These are phyloP conservation scores for Barypeithes pellucidus DNA, from an alignment of 2,888 invertebrate species.

Conservation along the genomic window DNA sequence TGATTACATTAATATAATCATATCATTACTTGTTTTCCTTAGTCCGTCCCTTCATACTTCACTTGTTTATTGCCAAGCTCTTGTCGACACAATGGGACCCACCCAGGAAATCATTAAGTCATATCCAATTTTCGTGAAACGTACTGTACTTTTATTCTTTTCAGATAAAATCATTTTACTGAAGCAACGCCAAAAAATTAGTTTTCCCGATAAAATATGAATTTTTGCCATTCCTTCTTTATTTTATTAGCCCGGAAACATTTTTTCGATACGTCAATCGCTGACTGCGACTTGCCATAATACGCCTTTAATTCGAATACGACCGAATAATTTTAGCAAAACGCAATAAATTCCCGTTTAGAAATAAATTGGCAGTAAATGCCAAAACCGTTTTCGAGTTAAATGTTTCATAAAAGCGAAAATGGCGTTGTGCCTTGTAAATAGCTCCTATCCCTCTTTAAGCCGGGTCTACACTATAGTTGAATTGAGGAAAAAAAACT, in stretches of 20 bases:
- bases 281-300: background rate
- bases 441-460: background rate
- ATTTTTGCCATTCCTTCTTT: background rate
- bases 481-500: background rate
- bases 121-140: too few species aligned
- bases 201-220: too few species aligned
- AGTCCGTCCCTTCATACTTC: too few species aligned
- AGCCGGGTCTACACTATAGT: background rate
- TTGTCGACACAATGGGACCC: too few species aligned
- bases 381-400: slow-evolving; percentile 30
- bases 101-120: too few species aligned
- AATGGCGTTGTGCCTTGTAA: slow-evolving; percentile 12
- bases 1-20: too few species aligned
- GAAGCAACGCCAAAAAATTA: too few species aligned
- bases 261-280: background rate
- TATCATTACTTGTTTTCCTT: too few species aligned
- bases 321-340: slow-evolving; percentile 19
- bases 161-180: too few species aligned
- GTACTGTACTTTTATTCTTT: too few species aligned
- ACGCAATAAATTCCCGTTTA: slow-evolving; percentile 1
- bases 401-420: slow-evolving; percentile 18
- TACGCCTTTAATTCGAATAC: slow-evolving; percentile 14
- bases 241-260: background rate
- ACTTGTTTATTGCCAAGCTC: too few species aligned
- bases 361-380: slow-evolving; percentile 35